A percentile compares a stretch with the other conserved stretches of the same genome.
phyloP scores from a whole-genome alignment of 1,140 invertebrate genomes.

The Himalopsyche phryganea region DNA sequence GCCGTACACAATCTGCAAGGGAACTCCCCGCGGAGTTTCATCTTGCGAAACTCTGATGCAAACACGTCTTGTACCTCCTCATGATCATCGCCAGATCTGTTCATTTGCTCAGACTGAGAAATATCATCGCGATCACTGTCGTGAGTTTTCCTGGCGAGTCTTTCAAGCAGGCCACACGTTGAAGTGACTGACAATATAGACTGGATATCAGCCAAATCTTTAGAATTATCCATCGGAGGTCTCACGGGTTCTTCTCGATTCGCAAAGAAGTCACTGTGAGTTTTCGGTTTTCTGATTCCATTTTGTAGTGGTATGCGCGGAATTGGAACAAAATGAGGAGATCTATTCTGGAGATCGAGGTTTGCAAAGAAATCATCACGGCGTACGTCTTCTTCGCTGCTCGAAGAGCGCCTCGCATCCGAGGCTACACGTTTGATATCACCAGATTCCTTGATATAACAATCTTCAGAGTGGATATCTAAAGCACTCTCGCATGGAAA shows the following conservation, averaged over 20 bases:
- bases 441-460: slow-evolving; percentile 40
- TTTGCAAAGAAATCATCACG: slow-evolving; percentile 78
- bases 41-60: slow-evolving; percentile 73
- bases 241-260: slow-evolving; percentile 9
- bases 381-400: slow-evolving; percentile 53
- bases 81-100: slow-evolving; percentile 45
- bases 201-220: slow-evolving; percentile 80
- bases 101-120: slow-evolving; percentile 42
- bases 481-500: slow-evolving; percentile 73
- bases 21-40: slow-evolving; percentile 84
- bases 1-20: slow-evolving; percentile 81
- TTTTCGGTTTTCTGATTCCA: slow-evolving; percentile 13
- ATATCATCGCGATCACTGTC: slow-evolving; percentile 44
- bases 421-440: slow-evolving; percentile 19
- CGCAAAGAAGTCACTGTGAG: slow-evolving; percentile 23
- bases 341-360: slow-evolving; percentile 70
- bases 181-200: slow-evolving; percentile 75
- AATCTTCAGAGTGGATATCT: slow-evolving; percentile 62
- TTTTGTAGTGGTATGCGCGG: background rate
- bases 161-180: slow-evolving; percentile 59
- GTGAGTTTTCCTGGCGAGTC: slow-evolving; percentile 46
- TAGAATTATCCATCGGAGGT: slow-evolving; percentile 47
- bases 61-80: slow-evolving; percentile 80
- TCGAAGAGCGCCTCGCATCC: slow-evolving; percentile 28
- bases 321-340: slow-evolving; percentile 47